phyloP scores from a whole-genome alignment of 2,888 invertebrate species.

The Phyllotreta cruciferae region DNA sequence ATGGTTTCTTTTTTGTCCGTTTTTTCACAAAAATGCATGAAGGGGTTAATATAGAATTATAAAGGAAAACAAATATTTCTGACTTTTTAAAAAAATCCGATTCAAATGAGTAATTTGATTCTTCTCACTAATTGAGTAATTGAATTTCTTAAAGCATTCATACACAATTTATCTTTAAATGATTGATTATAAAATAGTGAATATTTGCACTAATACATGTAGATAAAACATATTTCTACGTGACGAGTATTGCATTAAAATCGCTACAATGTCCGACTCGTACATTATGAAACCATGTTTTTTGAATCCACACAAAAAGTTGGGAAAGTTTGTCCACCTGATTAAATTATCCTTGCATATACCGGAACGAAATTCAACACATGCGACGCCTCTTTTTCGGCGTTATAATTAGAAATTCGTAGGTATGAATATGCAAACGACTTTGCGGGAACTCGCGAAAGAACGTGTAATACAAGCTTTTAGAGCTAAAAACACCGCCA shows the following conservation, averaged over 20 bases:
- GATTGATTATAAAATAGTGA: too few species aligned
- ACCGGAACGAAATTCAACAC: slow-evolving; percentile 41
- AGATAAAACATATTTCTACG: too few species aligned
- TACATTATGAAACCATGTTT: slow-evolving; percentile 11
- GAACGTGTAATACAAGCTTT: slow-evolving; percentile 48
- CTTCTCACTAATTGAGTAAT: too few species aligned
- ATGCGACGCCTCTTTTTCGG: slow-evolving; percentile 43
- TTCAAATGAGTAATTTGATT: too few species aligned
- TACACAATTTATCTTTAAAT: too few species aligned
- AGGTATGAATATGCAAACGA: slow-evolving; percentile 50
- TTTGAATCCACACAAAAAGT: slow-evolving; percentile 20
- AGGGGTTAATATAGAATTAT: too few species aligned
- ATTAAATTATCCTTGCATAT: slow-evolving; percentile 37
- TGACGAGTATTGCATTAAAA: background rate
- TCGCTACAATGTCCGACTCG: slow-evolving; percentile 14
- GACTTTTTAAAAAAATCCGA: too few species aligned
- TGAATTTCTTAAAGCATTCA: too few species aligned
- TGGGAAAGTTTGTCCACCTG: slow-evolving; percentile 27
- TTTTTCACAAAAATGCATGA: too few species aligned
- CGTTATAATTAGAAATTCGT: slow-evolving; percentile 46
- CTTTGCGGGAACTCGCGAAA: slow-evolving; percentile 43
- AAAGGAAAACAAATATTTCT: too few species aligned
- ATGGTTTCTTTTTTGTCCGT: too few species aligned
- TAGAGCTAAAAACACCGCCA: slow-evolving; percentile 42
- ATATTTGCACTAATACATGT: too few species aligned